These are phyloP conservation scores for Edolisoma coerulescens DNA, from an alignment of 2,113 vertebrate species.

Conservation along the genomic window DNA sequence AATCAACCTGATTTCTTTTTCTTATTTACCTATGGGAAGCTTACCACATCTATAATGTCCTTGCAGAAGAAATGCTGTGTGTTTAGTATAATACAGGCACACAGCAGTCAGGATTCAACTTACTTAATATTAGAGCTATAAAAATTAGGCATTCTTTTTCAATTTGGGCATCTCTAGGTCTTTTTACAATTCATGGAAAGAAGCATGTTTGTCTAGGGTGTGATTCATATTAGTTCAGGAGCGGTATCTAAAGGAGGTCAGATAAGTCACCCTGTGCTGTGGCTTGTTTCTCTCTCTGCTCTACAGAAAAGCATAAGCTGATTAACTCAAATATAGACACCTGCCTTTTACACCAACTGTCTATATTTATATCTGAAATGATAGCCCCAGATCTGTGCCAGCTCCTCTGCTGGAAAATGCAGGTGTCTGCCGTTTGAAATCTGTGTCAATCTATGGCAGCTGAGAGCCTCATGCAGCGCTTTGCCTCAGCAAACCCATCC, in stretches of 20 bases:
- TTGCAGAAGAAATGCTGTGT: background rate
- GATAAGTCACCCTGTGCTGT: background rate
- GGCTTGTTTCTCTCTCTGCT: background rate
- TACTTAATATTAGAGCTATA: background rate
- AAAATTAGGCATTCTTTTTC: background rate
- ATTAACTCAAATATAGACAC: conserved; percentile 21
- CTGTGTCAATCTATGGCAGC: background rate
- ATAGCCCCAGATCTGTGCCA: background rate
- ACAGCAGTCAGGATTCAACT: background rate
- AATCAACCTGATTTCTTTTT: background rate
- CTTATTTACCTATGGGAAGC: background rate
- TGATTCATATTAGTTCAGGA: background rate
- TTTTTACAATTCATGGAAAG: background rate
- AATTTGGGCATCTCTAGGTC: background rate
- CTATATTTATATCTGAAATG: background rate
- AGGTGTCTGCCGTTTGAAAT: conserved; percentile 20
- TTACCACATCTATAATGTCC: background rate
- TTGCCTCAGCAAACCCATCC: background rate
- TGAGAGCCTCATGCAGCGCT: background rate
- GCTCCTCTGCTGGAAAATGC: background rate
- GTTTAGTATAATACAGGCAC: background rate
- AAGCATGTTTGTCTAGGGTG: background rate
- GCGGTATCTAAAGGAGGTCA: background rate
- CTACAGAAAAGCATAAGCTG: background rate
- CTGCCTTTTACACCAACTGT: background rate